Conservation (phyloP, 2,888 invertebrate genomes). For the Heliconius sara region DNA sequence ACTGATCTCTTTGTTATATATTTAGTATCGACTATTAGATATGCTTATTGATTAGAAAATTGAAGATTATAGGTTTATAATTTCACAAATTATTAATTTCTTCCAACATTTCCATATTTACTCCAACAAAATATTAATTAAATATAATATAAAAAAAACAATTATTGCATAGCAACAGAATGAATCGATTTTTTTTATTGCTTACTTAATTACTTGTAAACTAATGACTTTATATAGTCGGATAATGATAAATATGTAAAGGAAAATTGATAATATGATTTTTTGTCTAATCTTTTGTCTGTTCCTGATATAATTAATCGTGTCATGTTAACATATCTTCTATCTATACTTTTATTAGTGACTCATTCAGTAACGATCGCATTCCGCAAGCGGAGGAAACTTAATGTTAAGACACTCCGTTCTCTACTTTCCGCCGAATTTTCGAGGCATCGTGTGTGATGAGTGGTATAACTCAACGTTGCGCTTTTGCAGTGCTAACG, state of each 20-base stretch:
- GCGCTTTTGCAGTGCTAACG: no score
- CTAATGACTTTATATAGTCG: not conserved
- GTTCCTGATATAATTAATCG: not conserved
- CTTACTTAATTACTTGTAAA: not conserved
- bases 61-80: not conserved
- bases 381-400: no score
- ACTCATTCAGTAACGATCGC: not conserved
- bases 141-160: not conserved
- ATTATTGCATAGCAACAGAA: not conserved
- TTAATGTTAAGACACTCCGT: no score
- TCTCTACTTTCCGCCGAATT: no score
- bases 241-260: not conserved
- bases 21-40: not conserved
- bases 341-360: not conserved
- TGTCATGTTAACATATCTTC: not conserved
- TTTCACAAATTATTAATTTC: not conserved
- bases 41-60: not conserved
- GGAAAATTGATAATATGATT: not conserved
- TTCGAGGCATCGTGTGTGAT: no score
- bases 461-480: no score
- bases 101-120: not conserved
- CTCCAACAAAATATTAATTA: no score
- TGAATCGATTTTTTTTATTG: not conserved
- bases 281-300: not conserved
- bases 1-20: not conserved